Percentiles rank a stretch among this genome's conserved stretches.
These are phyloP conservation scores for Lates calcarifer DNA, from an alignment of 2,113 vertebrate genomes.

Conservation along the genomic window DNA sequence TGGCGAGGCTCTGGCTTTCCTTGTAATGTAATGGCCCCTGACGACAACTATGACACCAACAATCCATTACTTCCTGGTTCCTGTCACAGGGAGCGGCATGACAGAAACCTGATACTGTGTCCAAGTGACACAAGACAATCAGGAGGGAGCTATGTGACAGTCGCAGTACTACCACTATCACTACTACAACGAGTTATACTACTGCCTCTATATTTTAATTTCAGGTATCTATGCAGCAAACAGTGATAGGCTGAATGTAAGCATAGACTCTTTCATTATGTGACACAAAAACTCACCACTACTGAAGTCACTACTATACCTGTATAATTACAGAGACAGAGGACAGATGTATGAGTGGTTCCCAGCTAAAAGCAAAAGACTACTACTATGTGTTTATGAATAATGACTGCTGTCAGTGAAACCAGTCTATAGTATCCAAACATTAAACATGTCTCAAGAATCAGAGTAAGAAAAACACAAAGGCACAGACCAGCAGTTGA, in stretches of 20 bases:
- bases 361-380: neutral
- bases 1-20: neutral
- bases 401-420: neutral
- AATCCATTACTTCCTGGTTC: slow-evolving; percentile 56
- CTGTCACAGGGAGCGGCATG: neutral
- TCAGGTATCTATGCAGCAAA: neutral
- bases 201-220: neutral
- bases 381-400: neutral
- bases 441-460: slow-evolving; percentile 7
- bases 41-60: slow-evolving; percentile 20
- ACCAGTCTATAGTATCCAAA: neutral
- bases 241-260: neutral
- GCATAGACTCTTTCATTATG: neutral
- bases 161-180: neutral
- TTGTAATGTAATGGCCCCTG: slow-evolving; percentile 22
- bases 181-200: neutral
- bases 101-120: slow-evolving; percentile 50
- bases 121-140: slow-evolving; percentile 18
- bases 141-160: slow-evolving; percentile 11
- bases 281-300: neutral
- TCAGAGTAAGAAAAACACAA: slow-evolving; percentile 9
- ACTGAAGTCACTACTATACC: neutral
- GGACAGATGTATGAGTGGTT: no score
- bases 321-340: neutral
- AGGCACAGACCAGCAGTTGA: slow-evolving; percentile 14